These are phyloP conservation scores for Hyposoter didymator DNA, from an alignment of 2,888 invertebrate species.

Conservation along the genomic window DNA sequence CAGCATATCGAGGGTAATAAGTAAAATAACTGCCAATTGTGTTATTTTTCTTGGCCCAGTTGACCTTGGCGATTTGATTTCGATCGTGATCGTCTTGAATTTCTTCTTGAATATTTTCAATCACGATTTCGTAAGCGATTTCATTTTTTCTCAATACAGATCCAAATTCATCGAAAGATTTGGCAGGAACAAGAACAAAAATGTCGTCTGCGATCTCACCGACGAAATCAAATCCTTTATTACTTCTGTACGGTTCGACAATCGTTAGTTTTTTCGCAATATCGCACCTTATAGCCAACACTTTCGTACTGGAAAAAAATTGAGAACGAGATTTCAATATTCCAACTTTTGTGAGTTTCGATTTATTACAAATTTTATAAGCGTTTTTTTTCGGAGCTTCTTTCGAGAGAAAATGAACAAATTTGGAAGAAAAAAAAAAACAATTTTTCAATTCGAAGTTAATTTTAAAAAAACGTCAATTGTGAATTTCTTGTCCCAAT, in stretches of 20 bases:
- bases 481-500: no score
- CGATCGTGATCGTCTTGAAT: constrained; percentile 71
- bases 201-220: constrained; percentile 66
- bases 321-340: background rate
- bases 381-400: no score
- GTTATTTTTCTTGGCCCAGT: background rate
- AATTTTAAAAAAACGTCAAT: no score
- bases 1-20: constrained; percentile 76
- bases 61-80: constrained; percentile 68
- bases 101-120: constrained; percentile 84
- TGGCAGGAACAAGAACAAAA: constrained; percentile 76
- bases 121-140: constrained; percentile 83
- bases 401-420: no score
- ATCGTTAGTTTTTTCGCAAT: constrained; percentile 69
- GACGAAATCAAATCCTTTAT: constrained; percentile 75
- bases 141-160: constrained; percentile 77
- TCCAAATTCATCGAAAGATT: constrained; percentile 72
- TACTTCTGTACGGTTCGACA: constrained; percentile 68
- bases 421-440: no score
- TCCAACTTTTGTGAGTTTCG: background rate
- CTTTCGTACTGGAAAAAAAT: constrained; percentile 75
- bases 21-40: constrained; percentile 68
- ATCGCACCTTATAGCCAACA: constrained; percentile 71
- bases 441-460: no score
- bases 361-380: background rate